Percentiles rank a stretch among this genome's conserved stretches.
These are phyloP conservation scores for Oscheius sp. DNA, from an alignment of 2,888 invertebrate species.

Conservation along the genomic window DNA sequence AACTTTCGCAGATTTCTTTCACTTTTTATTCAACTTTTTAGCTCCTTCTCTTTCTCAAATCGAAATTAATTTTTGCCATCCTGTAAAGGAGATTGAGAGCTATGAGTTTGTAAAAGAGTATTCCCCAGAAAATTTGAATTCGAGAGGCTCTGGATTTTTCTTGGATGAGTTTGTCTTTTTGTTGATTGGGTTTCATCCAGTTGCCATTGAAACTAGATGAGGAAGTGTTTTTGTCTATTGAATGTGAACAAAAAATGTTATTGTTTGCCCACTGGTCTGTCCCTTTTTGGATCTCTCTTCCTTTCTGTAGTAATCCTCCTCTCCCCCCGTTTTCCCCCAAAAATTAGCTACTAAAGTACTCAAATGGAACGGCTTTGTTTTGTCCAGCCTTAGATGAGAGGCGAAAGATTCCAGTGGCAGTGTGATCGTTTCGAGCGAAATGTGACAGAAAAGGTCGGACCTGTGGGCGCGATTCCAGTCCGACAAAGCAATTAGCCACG, in stretches of 20 bases:
- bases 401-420: constrained; percentile 18
- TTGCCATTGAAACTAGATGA: too few relatives aligned
- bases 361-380: constrained; percentile 8
- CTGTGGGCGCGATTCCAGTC: constrained; percentile 10
- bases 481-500: constrained; percentile 25
- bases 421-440: constrained; percentile 30
- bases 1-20: too few relatives aligned
- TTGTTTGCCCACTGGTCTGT: neutral
- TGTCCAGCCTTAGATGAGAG: neutral
- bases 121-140: too few relatives aligned
- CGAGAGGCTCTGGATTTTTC: too few relatives aligned
- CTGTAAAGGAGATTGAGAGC: too few relatives aligned
- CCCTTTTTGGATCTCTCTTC: neutral
- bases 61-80: too few relatives aligned
- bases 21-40: too few relatives aligned
- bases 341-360: neutral
- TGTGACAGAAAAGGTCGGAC: constrained; percentile 30
- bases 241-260: neutral
- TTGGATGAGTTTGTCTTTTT: too few relatives aligned
- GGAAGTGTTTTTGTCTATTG: neutral
- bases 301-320: neutral
- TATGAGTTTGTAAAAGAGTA: too few relatives aligned
- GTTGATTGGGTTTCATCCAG: too few relatives aligned
- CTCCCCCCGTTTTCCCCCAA: neutral
- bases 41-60: too few relatives aligned